Conservation (phyloP, 2,888 invertebrate genomes). For the Altica lythri region DNA sequence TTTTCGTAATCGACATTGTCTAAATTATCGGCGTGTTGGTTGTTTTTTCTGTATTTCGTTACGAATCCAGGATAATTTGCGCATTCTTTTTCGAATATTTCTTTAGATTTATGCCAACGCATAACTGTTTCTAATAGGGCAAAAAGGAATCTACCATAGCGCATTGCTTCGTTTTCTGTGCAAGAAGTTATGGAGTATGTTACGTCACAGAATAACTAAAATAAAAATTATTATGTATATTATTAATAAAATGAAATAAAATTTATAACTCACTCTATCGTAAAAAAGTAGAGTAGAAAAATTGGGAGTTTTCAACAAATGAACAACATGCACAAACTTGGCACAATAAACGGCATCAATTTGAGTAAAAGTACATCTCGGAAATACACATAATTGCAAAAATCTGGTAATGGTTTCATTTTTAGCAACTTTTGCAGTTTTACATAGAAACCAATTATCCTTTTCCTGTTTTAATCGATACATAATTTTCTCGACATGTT, state of each 20-base stretch:
- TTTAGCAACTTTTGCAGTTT: constrained; percentile 86
- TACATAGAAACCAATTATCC: constrained; percentile 82
- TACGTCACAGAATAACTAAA: constrained; percentile 95
- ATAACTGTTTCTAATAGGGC: constrained; percentile 92
- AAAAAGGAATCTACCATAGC: constrained; percentile 93
- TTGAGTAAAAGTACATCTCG: constrained; percentile 94
- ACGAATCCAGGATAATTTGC: constrained; percentile 97
- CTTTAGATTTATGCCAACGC: constrained; percentile 93
- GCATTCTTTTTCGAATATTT: constrained; percentile 93
- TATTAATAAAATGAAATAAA: constrained; percentile 12
- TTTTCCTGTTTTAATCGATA: constrained; percentile 76
- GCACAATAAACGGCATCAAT: constrained; percentile 97
- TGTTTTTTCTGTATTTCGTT: constrained; percentile 86
- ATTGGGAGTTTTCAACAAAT: constrained; percentile 91
- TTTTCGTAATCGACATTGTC: constrained; percentile 95
- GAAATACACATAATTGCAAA: constrained; percentile 94
- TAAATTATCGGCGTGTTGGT: constrained; percentile 86
- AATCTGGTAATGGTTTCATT: constrained; percentile 97
- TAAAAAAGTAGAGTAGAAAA: constrained; percentile 97
- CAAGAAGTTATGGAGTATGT: constrained; percentile 96
- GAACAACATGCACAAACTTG: constrained; percentile 94
- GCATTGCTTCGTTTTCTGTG: constrained; percentile 96
- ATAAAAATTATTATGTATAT: constrained; percentile 28
- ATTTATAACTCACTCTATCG: constrained; percentile 76
- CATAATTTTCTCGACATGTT: constrained; percentile 90